Evolutionary conservation across 2,888 invertebrate species (phyloP).

Genomic region (Hirtodrosophila duncani): DNA sequence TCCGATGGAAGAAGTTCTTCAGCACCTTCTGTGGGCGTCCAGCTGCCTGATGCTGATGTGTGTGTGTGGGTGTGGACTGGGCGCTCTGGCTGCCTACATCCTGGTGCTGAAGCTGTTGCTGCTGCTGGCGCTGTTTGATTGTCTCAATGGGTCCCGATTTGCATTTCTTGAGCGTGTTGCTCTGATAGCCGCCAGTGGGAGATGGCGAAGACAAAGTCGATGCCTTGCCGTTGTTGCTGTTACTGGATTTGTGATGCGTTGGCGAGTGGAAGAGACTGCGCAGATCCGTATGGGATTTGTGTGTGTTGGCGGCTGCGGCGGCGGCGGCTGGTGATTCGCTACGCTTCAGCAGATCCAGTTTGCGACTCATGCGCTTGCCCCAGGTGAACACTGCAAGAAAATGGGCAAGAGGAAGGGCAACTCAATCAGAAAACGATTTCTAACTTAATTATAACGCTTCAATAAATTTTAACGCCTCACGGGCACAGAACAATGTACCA

Average conservation of each 20-base stretch:
- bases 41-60: conserved; percentile 43
- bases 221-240: conserved; percentile 41
- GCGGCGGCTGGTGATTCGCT: conserved; percentile 77
- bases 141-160: conserved; percentile 81
- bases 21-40: conserved; percentile 81
- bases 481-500: conserved; percentile 43
- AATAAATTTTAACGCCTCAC: conserved; percentile 70
- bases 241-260: conserved; percentile 56
- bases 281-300: conserved; percentile 79
- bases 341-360: conserved; percentile 86
- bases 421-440: conserved; percentile 52
- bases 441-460: conserved; percentile 61
- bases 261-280: conserved; percentile 78
- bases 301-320: too few species aligned
- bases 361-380: conserved; percentile 88
- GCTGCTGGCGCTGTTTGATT: conserved; percentile 63
- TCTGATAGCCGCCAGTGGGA: conserved; percentile 40
- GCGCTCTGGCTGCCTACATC: conserved; percentile 45
- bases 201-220: conserved; percentile 28
- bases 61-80: conserved; percentile 64
- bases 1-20: conserved; percentile 86
- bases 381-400: conserved; percentile 83
- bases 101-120: conserved; percentile 38
- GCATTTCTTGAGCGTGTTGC: conserved; percentile 79
- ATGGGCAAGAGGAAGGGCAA: not conserved